phyloP scores from a whole-genome alignment of 2,113 vertebrate species.

The Ctenodactylus gundi region DNA sequence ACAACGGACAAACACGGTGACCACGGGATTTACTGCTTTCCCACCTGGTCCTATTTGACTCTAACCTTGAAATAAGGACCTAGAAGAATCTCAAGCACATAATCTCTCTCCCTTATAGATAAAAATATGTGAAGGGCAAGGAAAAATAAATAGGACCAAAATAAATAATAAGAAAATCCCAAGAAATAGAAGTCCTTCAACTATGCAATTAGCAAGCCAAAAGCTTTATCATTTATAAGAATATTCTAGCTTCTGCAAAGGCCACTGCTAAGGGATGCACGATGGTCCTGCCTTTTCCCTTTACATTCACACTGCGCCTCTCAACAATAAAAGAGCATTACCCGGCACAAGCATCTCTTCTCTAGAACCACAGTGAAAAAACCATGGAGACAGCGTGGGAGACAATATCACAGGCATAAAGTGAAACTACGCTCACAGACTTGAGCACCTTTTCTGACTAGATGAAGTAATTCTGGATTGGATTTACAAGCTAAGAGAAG shows the following conservation, averaged over 20 bases:
- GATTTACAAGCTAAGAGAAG: background rate
- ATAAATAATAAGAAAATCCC: background rate
- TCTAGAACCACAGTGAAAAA: background rate
- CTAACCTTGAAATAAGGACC: background rate
- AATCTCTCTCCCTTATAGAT: background rate
- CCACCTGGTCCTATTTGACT: background rate
- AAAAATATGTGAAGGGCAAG: background rate
- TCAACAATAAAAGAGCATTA: background rate
- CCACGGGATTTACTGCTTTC: background rate
- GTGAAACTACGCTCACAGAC: background rate
- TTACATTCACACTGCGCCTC: background rate
- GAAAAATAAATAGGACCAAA: background rate
- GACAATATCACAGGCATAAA: background rate
- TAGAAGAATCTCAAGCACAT: background rate
- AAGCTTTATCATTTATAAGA: background rate
- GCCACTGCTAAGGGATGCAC: background rate
- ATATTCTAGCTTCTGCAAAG: background rate
- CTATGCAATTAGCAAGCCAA: background rate
- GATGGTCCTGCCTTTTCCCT: background rate
- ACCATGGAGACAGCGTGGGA: background rate
- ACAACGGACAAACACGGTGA: accelerated
- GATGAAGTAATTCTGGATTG: background rate
- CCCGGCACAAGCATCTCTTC: background rate
- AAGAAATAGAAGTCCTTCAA: background rate
- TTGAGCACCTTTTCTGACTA: background rate